Conservation (phyloP, 2,113 vertebrate genomes). For the Glaucomys volans region DNA sequence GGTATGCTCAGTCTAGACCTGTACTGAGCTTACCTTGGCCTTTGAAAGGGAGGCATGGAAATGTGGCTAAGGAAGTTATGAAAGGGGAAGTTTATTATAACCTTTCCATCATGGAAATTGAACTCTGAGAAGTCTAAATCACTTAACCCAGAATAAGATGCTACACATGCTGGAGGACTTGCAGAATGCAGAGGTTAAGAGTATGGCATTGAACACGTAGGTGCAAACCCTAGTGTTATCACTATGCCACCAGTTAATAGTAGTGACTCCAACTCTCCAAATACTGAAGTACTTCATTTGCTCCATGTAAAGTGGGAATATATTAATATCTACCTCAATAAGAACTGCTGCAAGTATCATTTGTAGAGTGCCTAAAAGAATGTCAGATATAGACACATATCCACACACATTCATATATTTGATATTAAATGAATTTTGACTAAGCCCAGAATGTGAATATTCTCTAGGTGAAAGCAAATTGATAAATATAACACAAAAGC, state of each 20-base stretch:
- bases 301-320: neutral
- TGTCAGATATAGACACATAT: neutral
- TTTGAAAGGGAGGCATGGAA: neutral
- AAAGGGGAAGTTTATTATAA: constrained; percentile 19
- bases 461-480: neutral
- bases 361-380: constrained; percentile 48
- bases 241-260: neutral
- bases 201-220: neutral
- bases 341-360: neutral
- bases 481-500: neutral
- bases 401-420: neutral
- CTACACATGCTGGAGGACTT: neutral
- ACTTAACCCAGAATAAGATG: neutral
- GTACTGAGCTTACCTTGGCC: constrained; percentile 52
- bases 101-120: neutral
- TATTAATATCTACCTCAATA: neutral
- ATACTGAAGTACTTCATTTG: neutral
- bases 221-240: neutral
- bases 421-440: neutral
- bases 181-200: neutral
- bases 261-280: neutral
- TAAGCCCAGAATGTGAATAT: neutral
- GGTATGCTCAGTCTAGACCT: constrained; percentile 66
- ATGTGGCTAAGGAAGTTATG: constrained; percentile 55
- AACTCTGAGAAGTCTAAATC: constrained; percentile 49